Conservation (phyloP, 2,888 invertebrate species). For the Cancer borealis region DNA sequence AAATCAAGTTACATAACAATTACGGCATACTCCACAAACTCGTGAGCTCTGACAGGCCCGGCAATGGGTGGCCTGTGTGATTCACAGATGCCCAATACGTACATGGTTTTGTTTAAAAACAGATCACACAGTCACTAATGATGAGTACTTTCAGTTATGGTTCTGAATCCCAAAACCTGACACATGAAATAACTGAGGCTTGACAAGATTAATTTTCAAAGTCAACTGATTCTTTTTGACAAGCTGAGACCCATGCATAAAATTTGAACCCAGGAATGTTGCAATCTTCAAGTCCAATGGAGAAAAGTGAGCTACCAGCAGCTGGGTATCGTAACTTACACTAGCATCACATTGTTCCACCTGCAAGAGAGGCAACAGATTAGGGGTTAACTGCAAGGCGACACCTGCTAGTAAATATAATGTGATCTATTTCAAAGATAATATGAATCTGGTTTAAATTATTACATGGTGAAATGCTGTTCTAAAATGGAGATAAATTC, state of each 20-base stretch:
- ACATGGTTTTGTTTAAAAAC: constrained; percentile 57
- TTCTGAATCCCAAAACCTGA: constrained; percentile 66
- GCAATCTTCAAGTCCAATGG: constrained; percentile 73
- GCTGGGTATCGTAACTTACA: constrained; percentile 75
- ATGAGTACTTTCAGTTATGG: constrained; percentile 64
- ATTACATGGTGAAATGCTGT: not conserved
- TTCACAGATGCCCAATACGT: constrained; percentile 65
- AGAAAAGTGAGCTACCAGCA: constrained; percentile 74
- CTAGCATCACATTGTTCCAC: constrained; percentile 76
- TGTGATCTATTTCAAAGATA: not conserved
- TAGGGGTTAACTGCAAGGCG: not conserved
- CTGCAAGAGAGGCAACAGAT: constrained; percentile 59
- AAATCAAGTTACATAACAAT: constrained; percentile 67
- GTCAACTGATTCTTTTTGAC: constrained; percentile 55
- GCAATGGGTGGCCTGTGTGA: constrained; percentile 64
- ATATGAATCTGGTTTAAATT: not conserved
- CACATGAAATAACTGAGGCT: constrained; percentile 57
- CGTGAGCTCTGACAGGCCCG: constrained; percentile 38
- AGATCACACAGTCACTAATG: constrained; percentile 63
- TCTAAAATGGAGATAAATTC: too few relatives aligned
- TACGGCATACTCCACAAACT: constrained; percentile 64
- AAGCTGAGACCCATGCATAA: constrained; percentile 68
- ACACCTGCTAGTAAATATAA: not conserved
- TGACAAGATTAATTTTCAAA: constrained; percentile 64
- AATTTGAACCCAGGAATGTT: constrained; percentile 74